A percentile compares a stretch with the other conserved stretches of the same genome.
Evolutionary conservation across 2,113 vertebrate species (phyloP).

Genomic region (Callaeas wilsoni): DNA sequence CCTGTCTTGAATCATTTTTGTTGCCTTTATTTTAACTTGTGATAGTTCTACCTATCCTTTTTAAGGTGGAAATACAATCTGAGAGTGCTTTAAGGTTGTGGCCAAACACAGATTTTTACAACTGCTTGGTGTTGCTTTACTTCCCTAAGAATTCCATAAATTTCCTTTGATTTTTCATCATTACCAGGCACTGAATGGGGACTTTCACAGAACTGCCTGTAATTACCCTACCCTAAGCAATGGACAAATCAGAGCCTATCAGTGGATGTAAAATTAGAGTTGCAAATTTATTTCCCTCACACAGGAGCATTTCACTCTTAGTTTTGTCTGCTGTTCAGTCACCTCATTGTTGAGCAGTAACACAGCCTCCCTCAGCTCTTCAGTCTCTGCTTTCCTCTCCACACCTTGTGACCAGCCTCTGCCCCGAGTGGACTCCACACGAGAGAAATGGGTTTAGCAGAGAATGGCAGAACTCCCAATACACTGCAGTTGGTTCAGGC

Average conservation of each 20-base stretch:
- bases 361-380: background rate
- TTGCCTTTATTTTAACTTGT: background rate
- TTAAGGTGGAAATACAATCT: background rate
- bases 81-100: background rate
- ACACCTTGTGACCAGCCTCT: background rate
- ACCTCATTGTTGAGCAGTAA: background rate
- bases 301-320: background rate
- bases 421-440: background rate
- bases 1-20: background rate
- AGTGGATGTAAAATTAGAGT: background rate
- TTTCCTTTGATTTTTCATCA: background rate
- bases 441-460: background rate
- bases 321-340: background rate
- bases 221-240: background rate
- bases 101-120: background rate
- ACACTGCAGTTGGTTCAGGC: background rate
- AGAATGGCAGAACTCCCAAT: background rate
- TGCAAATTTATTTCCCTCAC: background rate
- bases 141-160: background rate
- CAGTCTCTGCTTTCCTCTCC: background rate
- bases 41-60: background rate
- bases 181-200: background rate
- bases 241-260: background rate
- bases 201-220: background rate
- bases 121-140: background rate